A percentile compares a stretch with the other conserved stretches of the same genome.
Conservation (phyloP, 2,113 vertebrate species). For the Gadus macrocephalus region DNA sequence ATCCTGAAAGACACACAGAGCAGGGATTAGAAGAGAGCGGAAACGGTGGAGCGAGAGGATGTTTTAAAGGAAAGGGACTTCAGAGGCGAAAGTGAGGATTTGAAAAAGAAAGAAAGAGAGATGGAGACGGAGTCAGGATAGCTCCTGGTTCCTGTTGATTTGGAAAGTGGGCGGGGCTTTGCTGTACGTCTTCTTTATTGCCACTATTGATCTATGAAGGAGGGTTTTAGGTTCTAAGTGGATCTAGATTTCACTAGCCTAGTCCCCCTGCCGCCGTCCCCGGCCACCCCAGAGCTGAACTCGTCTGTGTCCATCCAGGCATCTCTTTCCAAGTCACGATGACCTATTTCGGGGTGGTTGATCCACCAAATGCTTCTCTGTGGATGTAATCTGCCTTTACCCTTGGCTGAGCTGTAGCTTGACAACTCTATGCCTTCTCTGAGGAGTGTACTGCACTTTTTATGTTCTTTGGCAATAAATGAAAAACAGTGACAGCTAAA, state of each 20-base stretch:
- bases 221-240: slow-evolving; percentile 6
- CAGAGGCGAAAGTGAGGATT: slow-evolving; percentile 5
- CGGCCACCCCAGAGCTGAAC: background rate
- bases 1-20: background rate
- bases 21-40: background rate
- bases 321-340: slow-evolving; percentile 14
- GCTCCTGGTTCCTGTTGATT: background rate
- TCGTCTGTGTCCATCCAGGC: background rate
- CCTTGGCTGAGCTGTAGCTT: slow-evolving; percentile 19
- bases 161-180: background rate
- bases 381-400: slow-evolving; percentile 37
- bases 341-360: slow-evolving; percentile 28
- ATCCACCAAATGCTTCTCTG: slow-evolving; percentile 6
- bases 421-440: slow-evolving; percentile 20
- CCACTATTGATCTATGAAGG: background rate
- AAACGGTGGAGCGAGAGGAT: background rate
- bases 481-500: too few species aligned
- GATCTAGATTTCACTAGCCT: slow-evolving; percentile 1
- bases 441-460: too few species aligned
- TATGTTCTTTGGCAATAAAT: too few species aligned
- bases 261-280: slow-evolving; percentile 12
- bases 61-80: background rate
- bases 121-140: background rate
- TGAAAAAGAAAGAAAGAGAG: background rate
- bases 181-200: background rate